Evolutionary conservation across 2,113 vertebrate genomes (phyloP), one percentile per base, ranked within the genome.

Genomic region (Bothrops jararaca): DNA sequence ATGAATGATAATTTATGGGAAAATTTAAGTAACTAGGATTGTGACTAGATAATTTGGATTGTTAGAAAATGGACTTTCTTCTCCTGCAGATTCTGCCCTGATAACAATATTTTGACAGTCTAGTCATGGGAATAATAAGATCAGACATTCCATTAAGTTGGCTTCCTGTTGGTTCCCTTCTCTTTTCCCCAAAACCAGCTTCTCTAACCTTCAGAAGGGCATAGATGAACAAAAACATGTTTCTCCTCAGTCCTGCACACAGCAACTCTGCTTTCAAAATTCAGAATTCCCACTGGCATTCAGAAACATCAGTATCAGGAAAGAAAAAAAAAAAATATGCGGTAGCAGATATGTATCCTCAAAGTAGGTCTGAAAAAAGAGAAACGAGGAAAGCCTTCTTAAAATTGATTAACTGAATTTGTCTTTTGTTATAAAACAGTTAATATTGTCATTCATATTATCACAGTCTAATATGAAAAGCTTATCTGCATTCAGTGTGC

Each of bases 381-480:
- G n/a, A 0, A 86, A 3, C 56, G 91, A 93, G 18, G 57, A 0
- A 92, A 94, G 85, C 45, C 50, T 52, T 91, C 23, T 15, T 80
- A 88, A 90, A 94, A 90, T 29, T 8, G n/a, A 45, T 57, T 89
- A 6, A 85, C 22, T 26, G 90, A 11, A 91, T 85, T 48, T 89
- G 1, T 0, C n/a, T 93, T 91, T 95, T 13, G 94, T 39, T n/a
- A 34, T 18, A 3, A 87, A 89, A 92, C 89, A 80, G 93, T 93
- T 86, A 45, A 29, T 5, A 2, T 93, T 94, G 91, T 50, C 42
- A 87, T 89, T 93, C 86, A 92, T 1, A 34, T 48, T 3, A 11
- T 91, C 58, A 26, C 89, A 90, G 91, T 3, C 1, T 94, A 91
- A 48, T 48, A 80, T 13, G 34, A 74, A 0, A 45, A 12, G 69